Percentiles rank a stretch among this genome's conserved stretches.
Evolutionary conservation across 1,140 invertebrate species (phyloP).

Genomic region (Phthorimaea operculella): DNA sequence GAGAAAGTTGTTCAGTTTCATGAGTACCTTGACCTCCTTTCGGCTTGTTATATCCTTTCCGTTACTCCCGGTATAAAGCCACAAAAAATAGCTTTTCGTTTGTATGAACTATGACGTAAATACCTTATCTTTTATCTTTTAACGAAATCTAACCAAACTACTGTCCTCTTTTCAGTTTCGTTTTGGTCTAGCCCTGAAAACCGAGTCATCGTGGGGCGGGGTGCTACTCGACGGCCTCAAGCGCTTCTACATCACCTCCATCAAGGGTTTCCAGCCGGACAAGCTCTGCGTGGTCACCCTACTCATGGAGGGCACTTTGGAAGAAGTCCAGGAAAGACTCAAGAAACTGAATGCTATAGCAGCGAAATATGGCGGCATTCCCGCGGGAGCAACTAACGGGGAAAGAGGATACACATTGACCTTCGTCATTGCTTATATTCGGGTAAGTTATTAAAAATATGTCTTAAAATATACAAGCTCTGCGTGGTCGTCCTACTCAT

Average conservation of each 20-base stretch:
- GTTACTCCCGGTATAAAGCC: no score
- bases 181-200: conserved; percentile 91
- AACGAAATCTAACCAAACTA: neutral
- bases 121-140: no score
- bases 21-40: no score
- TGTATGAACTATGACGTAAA: no score
- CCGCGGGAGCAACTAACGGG: conserved; percentile 93
- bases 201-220: conserved; percentile 76
- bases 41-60: no score
- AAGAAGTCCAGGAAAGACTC: conserved; percentile 80
- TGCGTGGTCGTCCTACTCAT: conserved; percentile 94
- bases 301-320: conserved; percentile 86
- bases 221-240: conserved; percentile 85
- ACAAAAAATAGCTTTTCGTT: no score
- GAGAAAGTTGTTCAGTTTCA: no score
- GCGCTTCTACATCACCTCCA: conserved; percentile 87
- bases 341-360: conserved; percentile 88
- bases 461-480: no score
- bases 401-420: conserved; percentile 95
- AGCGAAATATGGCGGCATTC: conserved; percentile 77
- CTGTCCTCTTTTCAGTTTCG: conserved; percentile 75
- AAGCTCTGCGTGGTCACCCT: conserved; percentile 92
- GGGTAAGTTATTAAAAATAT: conserved; percentile 73
- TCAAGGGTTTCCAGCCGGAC: conserved; percentile 89
- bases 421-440: conserved; percentile 98